Conservation (phyloP, 2,888 invertebrate species). For the Baccha elongata region DNA sequence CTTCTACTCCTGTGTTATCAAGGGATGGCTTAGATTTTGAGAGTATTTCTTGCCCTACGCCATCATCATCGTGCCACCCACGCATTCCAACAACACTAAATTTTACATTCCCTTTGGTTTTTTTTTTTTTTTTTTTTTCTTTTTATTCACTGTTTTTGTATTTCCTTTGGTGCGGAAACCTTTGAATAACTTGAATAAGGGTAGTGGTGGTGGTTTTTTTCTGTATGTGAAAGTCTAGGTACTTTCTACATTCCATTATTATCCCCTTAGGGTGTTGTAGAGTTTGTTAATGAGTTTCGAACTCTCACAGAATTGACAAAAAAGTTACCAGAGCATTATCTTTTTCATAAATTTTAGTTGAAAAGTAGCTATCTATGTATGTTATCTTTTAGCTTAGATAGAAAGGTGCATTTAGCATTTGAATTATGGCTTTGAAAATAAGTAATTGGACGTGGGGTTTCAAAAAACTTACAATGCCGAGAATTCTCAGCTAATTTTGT, state of each 20-base stretch:
- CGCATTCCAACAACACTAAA: constrained; percentile 36
- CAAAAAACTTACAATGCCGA: too few relatives aligned
- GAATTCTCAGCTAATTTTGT: too few relatives aligned
- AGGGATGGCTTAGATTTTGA: constrained; percentile 21
- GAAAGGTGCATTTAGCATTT: too few relatives aligned
- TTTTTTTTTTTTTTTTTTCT: constrained; percentile 17
- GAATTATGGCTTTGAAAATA: too few relatives aligned
- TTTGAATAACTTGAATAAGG: constrained; percentile 51
- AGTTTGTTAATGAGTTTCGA: constrained; percentile 64
- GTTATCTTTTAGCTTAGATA: too few relatives aligned
- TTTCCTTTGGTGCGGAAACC: constrained; percentile 42
- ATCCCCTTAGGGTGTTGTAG: constrained; percentile 62
- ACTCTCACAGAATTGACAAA: constrained; percentile 46
- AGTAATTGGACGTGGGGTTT: too few relatives aligned
- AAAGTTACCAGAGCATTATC: constrained; percentile 1
- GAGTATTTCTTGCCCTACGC: background rate
- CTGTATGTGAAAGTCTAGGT: constrained; percentile 11
- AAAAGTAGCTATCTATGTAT: too few relatives aligned
- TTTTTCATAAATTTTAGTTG: background rate
- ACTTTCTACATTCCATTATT: constrained; percentile 42
- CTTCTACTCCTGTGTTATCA: background rate
- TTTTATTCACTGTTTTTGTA: constrained; percentile 33
- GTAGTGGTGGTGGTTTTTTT: constrained; percentile 33
- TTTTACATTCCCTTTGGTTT: constrained; percentile 47
- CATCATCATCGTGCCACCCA: constrained; percentile 36